phyloP scores from a whole-genome alignment of 2,797 vertebrate genomes.

The Xenentodon cancila region DNA sequence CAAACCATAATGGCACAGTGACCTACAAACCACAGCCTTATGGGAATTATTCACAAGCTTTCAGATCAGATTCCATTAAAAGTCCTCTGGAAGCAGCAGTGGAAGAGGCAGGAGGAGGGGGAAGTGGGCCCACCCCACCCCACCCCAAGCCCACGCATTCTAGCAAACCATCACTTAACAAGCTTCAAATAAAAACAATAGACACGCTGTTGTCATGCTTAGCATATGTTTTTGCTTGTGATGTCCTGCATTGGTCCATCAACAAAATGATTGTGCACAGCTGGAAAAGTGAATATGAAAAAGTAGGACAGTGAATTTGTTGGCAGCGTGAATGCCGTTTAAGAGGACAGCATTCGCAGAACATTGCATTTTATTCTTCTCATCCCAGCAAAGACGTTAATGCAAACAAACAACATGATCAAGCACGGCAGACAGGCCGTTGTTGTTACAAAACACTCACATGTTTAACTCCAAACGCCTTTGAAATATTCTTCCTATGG shows the following conservation, averaged over 20 bases:
- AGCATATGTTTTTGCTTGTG: slow-evolving; percentile 30
- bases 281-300: slow-evolving; percentile 1
- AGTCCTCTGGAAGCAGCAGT: slow-evolving; percentile 56
- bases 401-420: background rate
- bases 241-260: slow-evolving; percentile 5
- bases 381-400: background rate
- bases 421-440: too few species aligned
- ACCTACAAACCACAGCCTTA: slow-evolving; percentile 78
- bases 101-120: background rate
- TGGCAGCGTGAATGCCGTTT: background rate
- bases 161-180: slow-evolving; percentile 47
- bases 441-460: too few species aligned
- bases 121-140: slow-evolving; percentile 1
- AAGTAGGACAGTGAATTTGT: background rate
- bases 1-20: slow-evolving; percentile 72
- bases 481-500: too few species aligned
- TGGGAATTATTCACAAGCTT: slow-evolving; percentile 74
- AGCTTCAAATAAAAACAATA: slow-evolving; percentile 54
- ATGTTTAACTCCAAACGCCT: too few species aligned
- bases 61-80: slow-evolving; percentile 72
- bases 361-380: background rate
- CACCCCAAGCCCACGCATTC: slow-evolving; percentile 6
- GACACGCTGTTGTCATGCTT: slow-evolving; percentile 6
- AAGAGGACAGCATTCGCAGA: background rate
- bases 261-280: slow-evolving; percentile 4